phyloP scores from a whole-genome alignment of 2,797 vertebrate species.

The Myoxocephalus aenaeus region DNA sequence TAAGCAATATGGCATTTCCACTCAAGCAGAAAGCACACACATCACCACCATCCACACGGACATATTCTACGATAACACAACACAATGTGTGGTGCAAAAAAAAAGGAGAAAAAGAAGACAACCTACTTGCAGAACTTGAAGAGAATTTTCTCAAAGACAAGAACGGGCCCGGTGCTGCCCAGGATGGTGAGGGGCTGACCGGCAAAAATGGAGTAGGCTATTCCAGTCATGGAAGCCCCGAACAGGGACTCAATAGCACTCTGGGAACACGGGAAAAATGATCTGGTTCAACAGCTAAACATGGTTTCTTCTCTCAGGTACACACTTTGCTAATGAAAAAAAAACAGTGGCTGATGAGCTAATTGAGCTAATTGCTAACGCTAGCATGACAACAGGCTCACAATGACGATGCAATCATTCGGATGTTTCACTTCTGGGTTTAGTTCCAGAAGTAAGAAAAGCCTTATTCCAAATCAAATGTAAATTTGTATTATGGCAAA shows the following conservation, averaged over 20 bases:
- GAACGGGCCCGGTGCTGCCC: slow-evolving; percentile 97
- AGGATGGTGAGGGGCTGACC: slow-evolving; percentile 98
- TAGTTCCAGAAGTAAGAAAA: background rate
- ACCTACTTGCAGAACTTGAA: slow-evolving; percentile 99
- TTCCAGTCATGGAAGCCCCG: slow-evolving; percentile 99
- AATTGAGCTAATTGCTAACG: background rate
- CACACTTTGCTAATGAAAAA: background rate
- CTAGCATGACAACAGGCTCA: background rate
- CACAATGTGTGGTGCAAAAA: background rate
- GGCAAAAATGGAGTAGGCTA: slow-evolving; percentile 96
- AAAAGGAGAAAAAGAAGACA: background rate
- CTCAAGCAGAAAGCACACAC: slow-evolving; percentile 23
- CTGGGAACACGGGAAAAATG: slow-evolving; percentile 76
- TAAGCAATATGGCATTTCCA: background rate
- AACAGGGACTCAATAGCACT: slow-evolving; percentile 99
- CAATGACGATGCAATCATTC: background rate
- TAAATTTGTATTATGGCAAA: background rate
- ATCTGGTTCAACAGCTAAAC: background rate
- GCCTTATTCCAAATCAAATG: background rate
- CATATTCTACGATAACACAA: background rate
- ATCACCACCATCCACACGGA: background rate
- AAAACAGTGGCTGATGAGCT: background rate
- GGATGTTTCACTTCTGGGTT: background rate
- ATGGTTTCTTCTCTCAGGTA: background rate
- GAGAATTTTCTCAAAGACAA: slow-evolving; percentile 99